These are phyloP conservation scores for Leptosomus discolor DNA, from an alignment of 2,113 vertebrate species.

Conservation along the genomic window DNA sequence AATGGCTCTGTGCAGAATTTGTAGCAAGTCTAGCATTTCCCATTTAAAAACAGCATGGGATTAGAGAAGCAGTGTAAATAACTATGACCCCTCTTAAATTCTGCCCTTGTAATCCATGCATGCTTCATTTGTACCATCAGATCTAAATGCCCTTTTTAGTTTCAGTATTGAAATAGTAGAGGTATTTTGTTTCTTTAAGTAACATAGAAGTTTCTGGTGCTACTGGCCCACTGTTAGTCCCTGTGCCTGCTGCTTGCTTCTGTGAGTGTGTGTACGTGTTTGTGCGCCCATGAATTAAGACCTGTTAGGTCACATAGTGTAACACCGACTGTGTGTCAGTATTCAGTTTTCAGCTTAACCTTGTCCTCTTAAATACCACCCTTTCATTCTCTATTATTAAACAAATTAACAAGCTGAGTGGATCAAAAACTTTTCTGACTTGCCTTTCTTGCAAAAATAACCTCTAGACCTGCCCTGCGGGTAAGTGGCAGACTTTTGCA, in stretches of 20 bases:
- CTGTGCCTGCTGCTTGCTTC: neutral
- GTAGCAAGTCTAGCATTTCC: neutral
- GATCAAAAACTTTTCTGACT: neutral
- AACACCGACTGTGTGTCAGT: neutral
- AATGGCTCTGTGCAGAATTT: neutral
- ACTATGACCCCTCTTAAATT: neutral
- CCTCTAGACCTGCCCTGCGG: neutral
- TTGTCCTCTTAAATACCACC: neutral
- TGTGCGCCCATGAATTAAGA: neutral
- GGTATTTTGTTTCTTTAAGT: neutral
- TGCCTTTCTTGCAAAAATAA: neutral
- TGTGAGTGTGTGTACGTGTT: neutral
- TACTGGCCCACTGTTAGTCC: neutral
- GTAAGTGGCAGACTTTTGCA: neutral
- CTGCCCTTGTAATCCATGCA: rapidly evolving
- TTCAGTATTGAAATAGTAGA: neutral
- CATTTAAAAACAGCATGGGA: neutral
- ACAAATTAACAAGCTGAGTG: neutral
- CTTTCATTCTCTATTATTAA: neutral
- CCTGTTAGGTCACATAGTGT: neutral
- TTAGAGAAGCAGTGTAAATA: neutral
- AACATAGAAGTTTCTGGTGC: neutral
- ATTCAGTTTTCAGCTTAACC: neutral
- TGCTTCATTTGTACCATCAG: neutral
- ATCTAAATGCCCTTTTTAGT: neutral